Evolutionary conservation across 2,113 vertebrate genomes (phyloP), one percentile per base, ranked within the genome.

Genomic region (Peromyscus polionotus): DNA sequence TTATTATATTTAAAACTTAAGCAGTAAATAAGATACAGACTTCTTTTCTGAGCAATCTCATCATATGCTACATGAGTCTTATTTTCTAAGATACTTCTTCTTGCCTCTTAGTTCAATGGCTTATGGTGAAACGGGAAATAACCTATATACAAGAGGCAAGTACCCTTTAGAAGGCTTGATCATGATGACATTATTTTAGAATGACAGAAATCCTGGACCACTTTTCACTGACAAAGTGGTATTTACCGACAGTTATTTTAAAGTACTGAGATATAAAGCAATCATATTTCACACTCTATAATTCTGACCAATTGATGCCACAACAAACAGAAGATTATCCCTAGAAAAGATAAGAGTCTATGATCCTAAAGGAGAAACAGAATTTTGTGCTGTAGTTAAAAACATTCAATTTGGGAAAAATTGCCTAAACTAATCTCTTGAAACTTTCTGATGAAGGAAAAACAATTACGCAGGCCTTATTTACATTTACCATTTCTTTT

Each of bases 41-140:
- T 72, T 59, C 72, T 92, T 86, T 9, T 22, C 45, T 98, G 88
- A 67, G 96, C 94, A 97, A 94, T 84, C 33, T 95, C 88, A 89
- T 17, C 14, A 91, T 36, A 77, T 67, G 10, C 7, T 97, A 93
- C 79, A 93, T 95, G 36, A 91, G 51, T 98, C 81, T 90, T 83
- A 7, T 57, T 89, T 73, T 79, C 48, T 14, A 91, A 94, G 72
- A 5, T 1, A 70, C 1, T 72, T 95, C 1, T 72, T 95, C 51
- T 96, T 88, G 12, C 39, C 0, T 31, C 16, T 22, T 95, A 91
- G 12, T 80, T 80, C 93, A 72, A 63, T 90, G 97, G 17, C 33
- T 96, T 51, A 17, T 61, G 95, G 14, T 97, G 80, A 97, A 97
- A 94, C 11, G 75, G 31, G 76, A 76, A 97, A 72, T 88, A 87